phyloP scores from a whole-genome alignment of 2,888 invertebrate genomes.

The Harpagoxenus sublaevis region DNA sequence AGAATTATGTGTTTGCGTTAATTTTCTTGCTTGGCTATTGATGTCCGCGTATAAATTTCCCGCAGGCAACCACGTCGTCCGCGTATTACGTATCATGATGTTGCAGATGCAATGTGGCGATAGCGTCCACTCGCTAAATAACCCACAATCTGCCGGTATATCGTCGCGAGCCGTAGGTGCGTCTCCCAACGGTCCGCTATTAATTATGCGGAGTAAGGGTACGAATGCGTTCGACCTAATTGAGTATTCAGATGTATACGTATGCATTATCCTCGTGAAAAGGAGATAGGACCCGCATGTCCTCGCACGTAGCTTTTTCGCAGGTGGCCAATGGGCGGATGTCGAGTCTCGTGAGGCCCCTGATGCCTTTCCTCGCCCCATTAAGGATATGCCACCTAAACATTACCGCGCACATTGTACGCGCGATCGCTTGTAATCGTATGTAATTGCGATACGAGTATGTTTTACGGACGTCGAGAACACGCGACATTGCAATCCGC shows the following conservation, averaged over 20 bases:
- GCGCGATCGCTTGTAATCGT: conserved; percentile 24
- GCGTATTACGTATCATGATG: conserved; percentile 18
- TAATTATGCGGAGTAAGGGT: conserved; percentile 73
- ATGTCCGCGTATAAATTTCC: conserved; percentile 23
- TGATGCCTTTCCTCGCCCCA: conserved; percentile 14
- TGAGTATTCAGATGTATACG: conserved; percentile 68
- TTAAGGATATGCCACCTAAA: conserved; percentile 7
- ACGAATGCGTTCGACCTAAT: conserved; percentile 65
- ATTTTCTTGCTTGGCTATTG: neutral
- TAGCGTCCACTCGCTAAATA: conserved; percentile 59
- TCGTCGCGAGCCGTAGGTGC: conserved; percentile 57
- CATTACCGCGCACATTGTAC: conserved; percentile 27
- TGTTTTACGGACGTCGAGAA: neutral
- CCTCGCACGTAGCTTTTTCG: conserved; percentile 71
- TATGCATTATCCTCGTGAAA: conserved; percentile 43
- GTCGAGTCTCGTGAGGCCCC: conserved; percentile 63
- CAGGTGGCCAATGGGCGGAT: conserved; percentile 77
- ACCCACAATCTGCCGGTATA: conserved; percentile 52
- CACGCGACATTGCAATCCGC: conserved; percentile 14
- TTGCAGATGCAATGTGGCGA: conserved; percentile 27
- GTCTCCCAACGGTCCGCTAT: conserved; percentile 64
- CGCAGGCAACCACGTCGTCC: neutral
- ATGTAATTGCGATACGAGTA: conserved; percentile 12
- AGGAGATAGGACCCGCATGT: conserved; percentile 80
- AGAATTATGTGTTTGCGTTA: conserved; percentile 2